Percentiles rank a stretch among this genome's conserved stretches.
phyloP scores from a whole-genome alignment of 2,797 vertebrate species.

The Prunella strophiata region DNA sequence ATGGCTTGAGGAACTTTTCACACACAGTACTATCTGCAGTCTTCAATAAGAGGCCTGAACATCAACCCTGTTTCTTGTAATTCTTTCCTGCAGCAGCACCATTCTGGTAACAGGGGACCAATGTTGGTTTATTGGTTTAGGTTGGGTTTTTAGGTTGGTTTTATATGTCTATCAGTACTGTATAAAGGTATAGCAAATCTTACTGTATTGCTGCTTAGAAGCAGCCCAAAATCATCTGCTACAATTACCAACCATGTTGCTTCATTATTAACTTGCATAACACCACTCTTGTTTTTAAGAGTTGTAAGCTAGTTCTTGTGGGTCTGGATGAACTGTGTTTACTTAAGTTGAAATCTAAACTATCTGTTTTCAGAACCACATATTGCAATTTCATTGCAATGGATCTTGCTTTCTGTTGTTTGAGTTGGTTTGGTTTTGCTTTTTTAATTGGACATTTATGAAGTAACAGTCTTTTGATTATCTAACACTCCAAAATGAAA shows the following conservation, averaged over 20 bases:
- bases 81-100: not conserved
- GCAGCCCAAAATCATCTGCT: not conserved
- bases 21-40: fast-evolving
- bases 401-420: not conserved
- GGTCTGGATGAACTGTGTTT: not conserved
- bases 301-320: not conserved
- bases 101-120: not conserved
- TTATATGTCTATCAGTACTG: not conserved
- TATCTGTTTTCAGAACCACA: not conserved
- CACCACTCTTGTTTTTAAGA: not conserved
- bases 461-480: not conserved
- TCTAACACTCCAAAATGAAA: not conserved
- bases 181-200: not conserved
- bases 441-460: not conserved
- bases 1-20: not conserved
- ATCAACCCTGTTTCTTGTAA: not conserved
- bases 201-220: not conserved
- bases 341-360: not conserved
- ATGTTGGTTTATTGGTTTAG: not conserved
- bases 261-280: not conserved
- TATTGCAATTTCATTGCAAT: not conserved
- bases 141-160: not conserved
- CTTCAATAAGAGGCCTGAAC: not conserved
- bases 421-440: not conserved
- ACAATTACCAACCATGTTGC: not conserved